Percentiles rank a stretch among this genome's conserved stretches.
Conservation (phyloP, 23 tunicate species). For the Styela clava region DNA sequence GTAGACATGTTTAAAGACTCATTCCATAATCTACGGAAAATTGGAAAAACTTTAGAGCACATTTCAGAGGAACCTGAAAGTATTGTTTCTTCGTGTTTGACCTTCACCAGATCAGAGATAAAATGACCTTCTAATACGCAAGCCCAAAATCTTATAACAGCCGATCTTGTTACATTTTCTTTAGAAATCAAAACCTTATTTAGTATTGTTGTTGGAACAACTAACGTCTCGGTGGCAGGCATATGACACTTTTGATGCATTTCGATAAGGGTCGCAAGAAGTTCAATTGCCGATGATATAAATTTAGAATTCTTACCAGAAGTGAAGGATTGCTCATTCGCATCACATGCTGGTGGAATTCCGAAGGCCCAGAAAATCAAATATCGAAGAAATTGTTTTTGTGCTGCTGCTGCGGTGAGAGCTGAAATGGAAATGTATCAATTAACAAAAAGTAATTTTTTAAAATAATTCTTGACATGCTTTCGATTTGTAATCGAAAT, state of each 20-base stretch:
- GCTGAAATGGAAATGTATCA: too few species aligned
- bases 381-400: background rate
- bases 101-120: background rate
- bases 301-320: background rate
- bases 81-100: background rate
- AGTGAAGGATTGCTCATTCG: background rate
- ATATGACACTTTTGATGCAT: background rate
- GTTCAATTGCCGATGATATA: background rate
- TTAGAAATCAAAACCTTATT: background rate
- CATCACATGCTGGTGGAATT: background rate
- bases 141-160: background rate
- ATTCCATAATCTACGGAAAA: background rate
- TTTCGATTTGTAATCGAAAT: too few species aligned
- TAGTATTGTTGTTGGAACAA: background rate
- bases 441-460: too few species aligned
- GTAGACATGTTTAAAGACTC: background rate
- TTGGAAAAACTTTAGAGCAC: background rate
- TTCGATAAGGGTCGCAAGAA: background rate
- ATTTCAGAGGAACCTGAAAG: background rate
- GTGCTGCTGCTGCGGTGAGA: background rate
- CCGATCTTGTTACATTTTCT: background rate
- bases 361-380: background rate
- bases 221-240: background rate
- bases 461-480: too few species aligned
- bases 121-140: background rate